Percentiles rank a stretch among this genome's conserved stretches.
These are phyloP conservation scores for Crax fasciolata DNA, from an alignment of 2,797 vertebrate genomes.

Conservation along the genomic window DNA sequence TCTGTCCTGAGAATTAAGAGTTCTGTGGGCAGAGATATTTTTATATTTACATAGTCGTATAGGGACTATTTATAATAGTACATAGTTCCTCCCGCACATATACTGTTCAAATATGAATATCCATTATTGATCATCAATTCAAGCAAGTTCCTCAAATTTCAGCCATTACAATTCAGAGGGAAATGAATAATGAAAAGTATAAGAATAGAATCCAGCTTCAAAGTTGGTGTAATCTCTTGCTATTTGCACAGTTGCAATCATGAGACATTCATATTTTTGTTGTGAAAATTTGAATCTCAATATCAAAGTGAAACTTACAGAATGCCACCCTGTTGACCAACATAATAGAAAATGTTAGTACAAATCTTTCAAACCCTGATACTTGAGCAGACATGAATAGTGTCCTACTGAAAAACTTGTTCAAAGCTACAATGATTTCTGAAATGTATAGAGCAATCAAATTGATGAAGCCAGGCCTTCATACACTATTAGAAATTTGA, in stretches of 20 bases:
- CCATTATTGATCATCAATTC: background rate
- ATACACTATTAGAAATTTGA: conserved; percentile 29
- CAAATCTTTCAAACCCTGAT: conserved; percentile 62
- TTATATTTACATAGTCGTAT: background rate
- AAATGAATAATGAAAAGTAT: conserved; percentile 52
- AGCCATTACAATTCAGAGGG: conserved; percentile 20
- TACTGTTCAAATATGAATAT: background rate
- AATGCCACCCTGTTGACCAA: conserved; percentile 72
- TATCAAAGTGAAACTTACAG: conserved; percentile 64
- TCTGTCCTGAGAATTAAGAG: background rate
- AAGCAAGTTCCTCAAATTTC: conserved; percentile 10
- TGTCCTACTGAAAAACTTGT: conserved; percentile 50
- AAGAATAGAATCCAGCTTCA: conserved; percentile 35
- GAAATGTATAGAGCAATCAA: conserved; percentile 67
- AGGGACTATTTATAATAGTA: background rate
- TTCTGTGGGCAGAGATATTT: background rate
- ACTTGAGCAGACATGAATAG: conserved; percentile 54
- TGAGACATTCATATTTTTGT: conserved; percentile 74
- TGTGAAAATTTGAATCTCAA: conserved; percentile 73
- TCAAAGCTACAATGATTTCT: conserved; percentile 63
- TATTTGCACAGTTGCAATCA: conserved; percentile 76
- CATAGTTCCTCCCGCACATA: background rate
- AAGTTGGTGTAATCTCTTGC: conserved; percentile 59
- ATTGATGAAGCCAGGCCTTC: conserved; percentile 14
- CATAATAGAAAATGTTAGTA: conserved; percentile 76